These are phyloP conservation scores for Heliornis fulica DNA, from an alignment of 2,113 vertebrate genomes.

Conservation along the genomic window DNA sequence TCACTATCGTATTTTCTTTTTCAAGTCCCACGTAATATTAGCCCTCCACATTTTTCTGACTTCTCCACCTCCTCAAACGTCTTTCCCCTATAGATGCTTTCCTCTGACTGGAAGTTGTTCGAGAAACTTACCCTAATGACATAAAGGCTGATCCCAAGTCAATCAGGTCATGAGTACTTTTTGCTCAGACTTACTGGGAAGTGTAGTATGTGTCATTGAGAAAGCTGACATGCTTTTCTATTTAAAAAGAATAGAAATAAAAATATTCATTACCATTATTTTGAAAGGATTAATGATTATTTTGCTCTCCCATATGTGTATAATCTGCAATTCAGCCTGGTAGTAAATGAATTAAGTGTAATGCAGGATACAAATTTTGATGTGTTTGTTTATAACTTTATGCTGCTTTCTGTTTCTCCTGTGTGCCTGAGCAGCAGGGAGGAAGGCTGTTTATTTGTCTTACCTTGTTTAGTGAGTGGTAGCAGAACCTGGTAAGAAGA, in stretches of 20 bases:
- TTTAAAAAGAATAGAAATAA: neutral
- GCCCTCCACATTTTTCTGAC: rapidly evolving
- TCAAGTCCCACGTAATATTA: neutral
- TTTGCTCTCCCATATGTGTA: neutral
- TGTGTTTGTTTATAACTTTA: neutral
- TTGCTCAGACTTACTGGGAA: neutral
- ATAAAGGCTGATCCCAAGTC: neutral
- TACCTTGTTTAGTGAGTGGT: neutral
- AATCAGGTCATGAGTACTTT: neutral
- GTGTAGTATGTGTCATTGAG: rapidly evolving
- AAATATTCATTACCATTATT: neutral
- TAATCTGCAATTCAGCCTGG: neutral
- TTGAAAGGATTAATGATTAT: neutral
- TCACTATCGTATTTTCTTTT: neutral
- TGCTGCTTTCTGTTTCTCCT: neutral
- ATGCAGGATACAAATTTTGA: neutral
- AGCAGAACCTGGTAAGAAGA: neutral
- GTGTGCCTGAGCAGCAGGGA: neutral
- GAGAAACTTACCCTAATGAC: neutral
- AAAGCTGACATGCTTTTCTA: neutral
- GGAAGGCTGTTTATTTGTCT: neutral
- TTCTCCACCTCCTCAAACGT: neutral
- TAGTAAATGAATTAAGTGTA: neutral
- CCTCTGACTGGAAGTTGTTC: neutral
- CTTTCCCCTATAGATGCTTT: neutral